A percentile compares a stretch with the other conserved stretches of the same genome.
Conservation (phyloP, 2,888 invertebrate genomes). For the Tuberolachnus salignus region DNA sequence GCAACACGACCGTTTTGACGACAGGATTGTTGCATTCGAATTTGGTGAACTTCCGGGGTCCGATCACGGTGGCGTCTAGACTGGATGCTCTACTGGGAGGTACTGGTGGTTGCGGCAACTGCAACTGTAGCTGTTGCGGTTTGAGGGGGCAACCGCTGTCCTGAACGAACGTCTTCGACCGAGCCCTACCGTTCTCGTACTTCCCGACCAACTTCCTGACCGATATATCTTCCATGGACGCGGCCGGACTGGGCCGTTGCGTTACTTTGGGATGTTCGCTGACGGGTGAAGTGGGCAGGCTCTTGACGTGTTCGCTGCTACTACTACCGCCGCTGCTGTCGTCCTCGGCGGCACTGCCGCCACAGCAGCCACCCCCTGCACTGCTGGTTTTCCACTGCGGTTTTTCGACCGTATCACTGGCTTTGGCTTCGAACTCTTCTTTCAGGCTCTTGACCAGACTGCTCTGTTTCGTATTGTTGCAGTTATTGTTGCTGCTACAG, state of each 20-base stretch:
- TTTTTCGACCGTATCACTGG: constrained; percentile 59
- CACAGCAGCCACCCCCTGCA: too few species aligned
- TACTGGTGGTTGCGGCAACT: constrained; percentile 61
- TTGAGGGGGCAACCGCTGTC: constrained; percentile 59
- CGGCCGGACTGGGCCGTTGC: constrained; percentile 61
- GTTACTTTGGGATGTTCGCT: constrained; percentile 64
- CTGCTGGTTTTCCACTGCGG: constrained; percentile 11
- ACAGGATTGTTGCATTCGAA: constrained; percentile 66
- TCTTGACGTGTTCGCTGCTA: constrained; percentile 62
- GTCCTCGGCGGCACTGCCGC: neutral
- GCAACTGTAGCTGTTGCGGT: constrained; percentile 58
- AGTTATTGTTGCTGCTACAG: constrained; percentile 64
- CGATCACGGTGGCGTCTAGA: constrained; percentile 60
- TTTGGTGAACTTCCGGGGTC: constrained; percentile 20
- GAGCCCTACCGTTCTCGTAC: constrained; percentile 68
- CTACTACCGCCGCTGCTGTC: neutral
- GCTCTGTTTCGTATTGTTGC: constrained; percentile 58
- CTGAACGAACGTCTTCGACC: constrained; percentile 59
- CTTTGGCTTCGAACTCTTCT: constrained; percentile 86
- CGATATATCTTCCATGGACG: constrained; percentile 71
- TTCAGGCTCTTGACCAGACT: constrained; percentile 86
- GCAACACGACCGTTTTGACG: constrained; percentile 66
- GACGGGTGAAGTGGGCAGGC: constrained; percentile 71
- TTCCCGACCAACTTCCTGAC: constrained; percentile 78
- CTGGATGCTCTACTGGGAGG: constrained; percentile 62